Base-by-base conservation (phyloP, 2,888 invertebrate genomes). In the Craniophora ligustri region DNA sequence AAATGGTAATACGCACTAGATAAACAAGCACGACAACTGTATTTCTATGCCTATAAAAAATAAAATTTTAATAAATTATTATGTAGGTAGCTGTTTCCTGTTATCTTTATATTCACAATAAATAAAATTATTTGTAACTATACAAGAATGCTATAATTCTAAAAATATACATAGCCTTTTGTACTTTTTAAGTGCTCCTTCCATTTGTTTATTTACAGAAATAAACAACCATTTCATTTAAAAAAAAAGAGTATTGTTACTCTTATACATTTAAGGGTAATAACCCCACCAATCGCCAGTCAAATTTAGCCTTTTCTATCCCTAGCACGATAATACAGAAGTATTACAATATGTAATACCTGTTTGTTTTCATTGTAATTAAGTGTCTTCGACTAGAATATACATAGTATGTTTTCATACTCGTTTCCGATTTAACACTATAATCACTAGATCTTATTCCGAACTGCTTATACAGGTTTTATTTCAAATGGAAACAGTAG, bases 401-500 rank as follows among this genome's bases (percentile, higher is more conserved):
- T 23, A 30, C 47, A 51, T 23, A 30, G 35, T 16, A 34, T 36
- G 54, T 55, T 59, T 41, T 30, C 49, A 38, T 53, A 46, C 47
- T 30, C 40, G 55, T 61, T 67, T 63, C 58, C 49, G 31, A 68
- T 44, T 35, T 40, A 67, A 35, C 35, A 45, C 55, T 70, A 44
- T 58, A 62, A 67, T 69, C 49, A 58, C 19, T 19, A 42, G 36
- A 47, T 55, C 50, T 51, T 48, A 46, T 51, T 51, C 44, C 34
- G 50, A 57, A 44, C 45, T 44, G 32, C 54, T 49, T 40, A 31
- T 31, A 54, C 55, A 28, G 50, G 58, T 61, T 55, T 50, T 41
- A 38, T 64, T 76, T 71, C 56, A 40, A 63, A 63, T 54, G 59
- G 61, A 73, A 71, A 71, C 67, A 67, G 74, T 65, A 72, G 72